Evolutionary conservation across 2,113 vertebrate species (phyloP), one percentile per base, ranked within the genome.

Genomic region (Pterocles orientalis): DNA sequence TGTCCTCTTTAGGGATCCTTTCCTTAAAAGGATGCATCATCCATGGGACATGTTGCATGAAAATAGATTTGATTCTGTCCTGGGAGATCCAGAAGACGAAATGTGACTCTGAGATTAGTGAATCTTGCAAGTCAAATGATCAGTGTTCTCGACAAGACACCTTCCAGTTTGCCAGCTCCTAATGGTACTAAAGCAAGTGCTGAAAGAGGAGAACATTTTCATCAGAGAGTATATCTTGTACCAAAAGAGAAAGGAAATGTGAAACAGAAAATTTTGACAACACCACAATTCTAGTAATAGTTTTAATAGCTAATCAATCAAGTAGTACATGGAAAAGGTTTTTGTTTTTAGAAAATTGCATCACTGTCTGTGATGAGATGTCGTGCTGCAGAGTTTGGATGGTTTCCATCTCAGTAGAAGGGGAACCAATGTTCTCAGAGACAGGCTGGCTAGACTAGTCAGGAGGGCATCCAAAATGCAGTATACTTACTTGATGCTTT

Each of bases 351-450:
- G 47, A 92, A 68, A 81, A 86, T 34, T 75, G 5, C 21, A 88
- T 88, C 23, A 10, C 56, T 1, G 1, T 84, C 51, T 89, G 28
- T 78, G 69, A 51, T 1, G 4, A 83, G 57, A 66, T 62, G 70
- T 24, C 14, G 11, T 41, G 23, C 68, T 94, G 72, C 53, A 84
- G 53, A 65, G 29, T 33, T 53, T 89, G 86, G 77, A 64, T 82
- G 48, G 24, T 34, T 94, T 96, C 91, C 78, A 81, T 83, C 62
- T 86, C 62, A 92, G 54, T 47, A 82, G 85, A 93, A 88, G 54
- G 43, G 25, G 51, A 93, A 93, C 19, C 28, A 54, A 7, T 54
- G 23, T 36, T 65, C 58, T 93, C 0, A 0, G 73, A 91, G 78
- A 34, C 76, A 80, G 54, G 19, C 71, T 90, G 82, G 36, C 82